These are phyloP conservation scores for Panthera uncia DNA, from an alignment of 2,113 vertebrate genomes.

Conservation along the genomic window DNA sequence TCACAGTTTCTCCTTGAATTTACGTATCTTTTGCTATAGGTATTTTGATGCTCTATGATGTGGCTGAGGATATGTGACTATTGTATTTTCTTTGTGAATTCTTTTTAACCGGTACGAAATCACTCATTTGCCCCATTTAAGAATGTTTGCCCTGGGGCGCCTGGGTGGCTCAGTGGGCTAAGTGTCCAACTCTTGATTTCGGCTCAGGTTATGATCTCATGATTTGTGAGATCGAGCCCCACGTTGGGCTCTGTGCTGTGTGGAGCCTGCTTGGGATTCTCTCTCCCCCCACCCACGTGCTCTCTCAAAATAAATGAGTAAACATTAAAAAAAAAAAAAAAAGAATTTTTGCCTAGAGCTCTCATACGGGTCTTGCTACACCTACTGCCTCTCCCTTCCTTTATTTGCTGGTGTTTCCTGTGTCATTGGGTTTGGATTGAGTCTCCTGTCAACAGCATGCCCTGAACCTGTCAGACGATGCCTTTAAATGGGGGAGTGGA, in stretches of 20 bases:
- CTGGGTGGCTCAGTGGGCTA: no score
- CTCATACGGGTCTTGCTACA: fast-evolving
- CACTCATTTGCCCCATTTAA: background rate
- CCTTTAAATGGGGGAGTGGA: background rate
- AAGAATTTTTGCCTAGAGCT: background rate
- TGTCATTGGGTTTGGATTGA: background rate
- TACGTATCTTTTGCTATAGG: background rate
- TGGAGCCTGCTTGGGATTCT: no score
- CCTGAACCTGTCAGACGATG: background rate
- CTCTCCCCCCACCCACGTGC: no score
- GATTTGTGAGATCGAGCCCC: no score
- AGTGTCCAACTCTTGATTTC: no score
- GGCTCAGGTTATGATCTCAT: no score
- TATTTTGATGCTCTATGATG: background rate
- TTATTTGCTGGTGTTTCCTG: background rate
- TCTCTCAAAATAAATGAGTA: no score
- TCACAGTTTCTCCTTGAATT: background rate
- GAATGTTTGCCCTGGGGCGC: background rate
- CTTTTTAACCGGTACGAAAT: background rate
- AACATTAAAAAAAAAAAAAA: no score
- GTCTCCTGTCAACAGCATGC: background rate
- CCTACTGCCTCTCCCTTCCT: background rate
- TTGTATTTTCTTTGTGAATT: background rate
- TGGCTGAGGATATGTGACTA: background rate
- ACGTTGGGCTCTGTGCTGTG: no score